Evolutionary conservation across 2,113 vertebrate genomes (phyloP).

Genomic region (Orthonyx spaldingii): DNA sequence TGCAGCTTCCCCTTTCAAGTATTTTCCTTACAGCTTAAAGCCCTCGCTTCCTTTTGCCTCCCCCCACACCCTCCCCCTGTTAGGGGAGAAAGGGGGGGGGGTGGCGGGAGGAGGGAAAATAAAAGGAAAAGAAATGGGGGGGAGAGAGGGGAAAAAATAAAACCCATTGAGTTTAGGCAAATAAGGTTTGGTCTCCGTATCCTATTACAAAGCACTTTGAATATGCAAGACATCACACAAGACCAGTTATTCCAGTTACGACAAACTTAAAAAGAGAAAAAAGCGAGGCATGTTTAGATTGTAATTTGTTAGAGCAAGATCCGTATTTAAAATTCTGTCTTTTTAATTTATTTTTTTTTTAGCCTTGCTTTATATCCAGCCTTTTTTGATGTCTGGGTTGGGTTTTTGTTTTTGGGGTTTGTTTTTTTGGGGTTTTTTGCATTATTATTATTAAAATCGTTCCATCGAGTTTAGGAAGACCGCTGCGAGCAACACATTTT

Average conservation of each 20-base stretch:
- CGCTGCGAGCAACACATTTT: constrained; percentile 73
- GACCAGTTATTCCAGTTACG: constrained; percentile 92
- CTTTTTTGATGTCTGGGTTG: constrained; percentile 23
- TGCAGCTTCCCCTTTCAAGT: constrained; percentile 64
- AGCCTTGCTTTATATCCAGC: constrained; percentile 23
- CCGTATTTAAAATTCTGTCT: constrained; percentile 68
- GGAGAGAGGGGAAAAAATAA: constrained; percentile 49
- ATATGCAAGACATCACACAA: constrained; percentile 82
- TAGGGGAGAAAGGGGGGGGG: background rate
- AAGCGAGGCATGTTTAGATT: constrained; percentile 75
- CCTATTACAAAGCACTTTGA: constrained; percentile 87
- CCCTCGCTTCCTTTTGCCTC: background rate
- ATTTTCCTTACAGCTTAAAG: constrained; percentile 67
- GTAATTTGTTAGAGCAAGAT: constrained; percentile 79
- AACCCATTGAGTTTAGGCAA: constrained; percentile 79
- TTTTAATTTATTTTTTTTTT: constrained; percentile 28
- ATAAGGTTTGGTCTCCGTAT: constrained; percentile 82
- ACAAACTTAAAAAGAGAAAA: constrained; percentile 73
- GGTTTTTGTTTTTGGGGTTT: background rate
- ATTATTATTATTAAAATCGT: constrained; percentile 67
- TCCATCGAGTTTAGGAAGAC: constrained; percentile 62
- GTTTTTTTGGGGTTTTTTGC: background rate
- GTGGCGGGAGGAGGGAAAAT: background rate
- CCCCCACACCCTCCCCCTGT: background rate
- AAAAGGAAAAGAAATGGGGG: constrained; percentile 32